Evolutionary conservation across 2,797 vertebrate genomes (phyloP).

Genomic region (Myotis daubentonii): DNA sequence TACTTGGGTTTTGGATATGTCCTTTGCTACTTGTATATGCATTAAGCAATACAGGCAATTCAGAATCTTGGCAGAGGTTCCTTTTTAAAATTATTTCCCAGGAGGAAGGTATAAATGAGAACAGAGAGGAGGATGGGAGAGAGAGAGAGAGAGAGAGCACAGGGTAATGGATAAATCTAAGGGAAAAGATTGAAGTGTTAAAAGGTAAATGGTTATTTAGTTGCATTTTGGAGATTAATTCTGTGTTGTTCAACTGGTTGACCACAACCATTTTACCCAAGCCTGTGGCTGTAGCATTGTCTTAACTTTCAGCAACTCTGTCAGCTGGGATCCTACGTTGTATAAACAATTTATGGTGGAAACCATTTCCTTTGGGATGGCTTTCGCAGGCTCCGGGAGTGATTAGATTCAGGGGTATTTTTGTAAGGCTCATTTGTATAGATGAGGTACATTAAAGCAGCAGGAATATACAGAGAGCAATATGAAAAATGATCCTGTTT

Average conservation of each 20-base stretch:
- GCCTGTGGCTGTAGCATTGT: background rate
- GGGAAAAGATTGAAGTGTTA: background rate
- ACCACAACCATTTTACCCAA: background rate
- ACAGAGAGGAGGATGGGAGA: background rate
- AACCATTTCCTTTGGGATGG: background rate
- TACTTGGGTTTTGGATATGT: background rate
- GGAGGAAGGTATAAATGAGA: slow-evolving; percentile 4
- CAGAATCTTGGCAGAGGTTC: slow-evolving; percentile 39
- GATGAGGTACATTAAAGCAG: slow-evolving; percentile 39
- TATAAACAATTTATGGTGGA: slow-evolving; percentile 8
- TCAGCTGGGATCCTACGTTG: background rate
- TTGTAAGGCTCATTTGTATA: slow-evolving; percentile 46
- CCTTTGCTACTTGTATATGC: background rate
- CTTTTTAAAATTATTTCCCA: slow-evolving; percentile 28
- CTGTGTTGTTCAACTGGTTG: background rate
- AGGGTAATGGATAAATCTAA: background rate
- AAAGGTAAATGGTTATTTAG: background rate
- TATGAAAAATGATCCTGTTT: slow-evolving; percentile 47
- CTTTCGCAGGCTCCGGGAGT: slow-evolving; percentile 30
- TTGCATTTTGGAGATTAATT: background rate
- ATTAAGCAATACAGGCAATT: slow-evolving; percentile 56
- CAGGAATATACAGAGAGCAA: background rate
- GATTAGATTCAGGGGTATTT: slow-evolving; percentile 30
- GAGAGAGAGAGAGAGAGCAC: background rate
- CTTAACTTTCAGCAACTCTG: background rate